Evolutionary conservation across 2,888 invertebrate genomes (phyloP).

Genomic region (Nasonia oneida): DNA sequence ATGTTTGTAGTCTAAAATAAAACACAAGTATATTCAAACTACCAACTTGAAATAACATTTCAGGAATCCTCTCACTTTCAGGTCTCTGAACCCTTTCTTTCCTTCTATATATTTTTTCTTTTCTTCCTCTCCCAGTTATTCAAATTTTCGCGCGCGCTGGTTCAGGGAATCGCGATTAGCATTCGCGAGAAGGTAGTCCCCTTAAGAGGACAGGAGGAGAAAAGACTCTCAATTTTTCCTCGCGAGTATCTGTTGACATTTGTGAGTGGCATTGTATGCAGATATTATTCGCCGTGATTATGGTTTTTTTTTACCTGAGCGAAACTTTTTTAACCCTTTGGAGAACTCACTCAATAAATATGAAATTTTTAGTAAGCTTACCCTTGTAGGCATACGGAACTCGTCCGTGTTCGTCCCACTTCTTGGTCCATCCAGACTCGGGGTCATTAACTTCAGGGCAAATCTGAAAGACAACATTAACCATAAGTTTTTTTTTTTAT

Average conservation of each 20-base stretch:
- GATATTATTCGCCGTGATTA: neutral
- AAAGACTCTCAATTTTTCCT: neutral
- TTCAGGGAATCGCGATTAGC: slow-evolving; percentile 19
- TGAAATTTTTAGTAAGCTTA: slow-evolving; percentile 66
- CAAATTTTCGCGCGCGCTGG: slow-evolving; percentile 14
- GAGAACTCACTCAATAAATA: neutral
- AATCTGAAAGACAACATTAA: slow-evolving; percentile 82
- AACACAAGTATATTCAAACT: too few species aligned
- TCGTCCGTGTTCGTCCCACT: slow-evolving; percentile 91
- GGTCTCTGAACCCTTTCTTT: slow-evolving; percentile 5
- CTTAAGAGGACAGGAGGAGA: slow-evolving; percentile 16
- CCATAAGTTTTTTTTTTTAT: neutral
- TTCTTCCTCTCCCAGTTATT: slow-evolving; percentile 18
- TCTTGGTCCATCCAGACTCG: slow-evolving; percentile 88
- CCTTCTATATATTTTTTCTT: neutral
- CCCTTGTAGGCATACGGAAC: slow-evolving; percentile 93
- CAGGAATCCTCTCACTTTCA: neutral
- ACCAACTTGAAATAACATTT: neutral
- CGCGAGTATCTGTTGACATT: slow-evolving; percentile 15
- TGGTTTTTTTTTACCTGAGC: neutral
- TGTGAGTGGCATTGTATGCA: slow-evolving; percentile 46
- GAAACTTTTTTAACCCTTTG: neutral
- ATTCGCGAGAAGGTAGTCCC: slow-evolving; percentile 34
- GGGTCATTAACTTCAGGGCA: slow-evolving; percentile 87
- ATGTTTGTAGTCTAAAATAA: too few species aligned